Percentiles rank a stretch among this genome's conserved stretches.
Conservation (phyloP, 2,888 invertebrate genomes). For the Patella depressa region DNA sequence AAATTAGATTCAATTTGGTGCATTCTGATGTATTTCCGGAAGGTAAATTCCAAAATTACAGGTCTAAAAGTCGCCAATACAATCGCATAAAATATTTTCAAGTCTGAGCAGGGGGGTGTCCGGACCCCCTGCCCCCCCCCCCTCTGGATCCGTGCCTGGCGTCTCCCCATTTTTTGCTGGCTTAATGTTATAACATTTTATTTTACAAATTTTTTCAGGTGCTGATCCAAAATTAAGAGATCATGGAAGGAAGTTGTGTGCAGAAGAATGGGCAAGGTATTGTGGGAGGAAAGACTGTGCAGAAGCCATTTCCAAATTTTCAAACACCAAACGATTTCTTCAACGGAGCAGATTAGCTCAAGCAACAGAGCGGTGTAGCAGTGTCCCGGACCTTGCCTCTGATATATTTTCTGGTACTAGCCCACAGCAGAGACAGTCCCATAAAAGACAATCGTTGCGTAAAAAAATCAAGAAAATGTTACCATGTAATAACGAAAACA, state of each 20-base stretch:
- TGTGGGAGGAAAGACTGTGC: constrained; percentile 81
- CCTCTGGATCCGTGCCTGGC: too few relatives aligned
- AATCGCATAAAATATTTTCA: too few relatives aligned
- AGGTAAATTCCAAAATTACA: too few relatives aligned
- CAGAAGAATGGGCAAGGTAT: constrained; percentile 83
- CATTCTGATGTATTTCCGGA: too few relatives aligned
- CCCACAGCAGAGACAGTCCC: constrained; percentile 38
- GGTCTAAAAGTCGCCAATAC: too few relatives aligned
- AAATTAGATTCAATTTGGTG: too few relatives aligned
- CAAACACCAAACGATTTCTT: constrained; percentile 63
- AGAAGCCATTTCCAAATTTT: constrained; percentile 80
- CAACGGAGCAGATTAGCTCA: constrained; percentile 54
- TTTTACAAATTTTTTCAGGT: constrained; percentile 72
- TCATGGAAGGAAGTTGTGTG: constrained; percentile 79
- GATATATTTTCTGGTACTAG: constrained; percentile 21
- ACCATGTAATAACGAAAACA: constrained; percentile 39
- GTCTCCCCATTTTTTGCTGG: too few relatives aligned
- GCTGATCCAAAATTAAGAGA: constrained; percentile 81
- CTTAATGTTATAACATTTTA: too few relatives aligned
- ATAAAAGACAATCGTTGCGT: constrained; percentile 43
- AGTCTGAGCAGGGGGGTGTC: too few relatives aligned
- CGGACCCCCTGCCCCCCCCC: too few relatives aligned
- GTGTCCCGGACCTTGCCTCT: constrained; percentile 73
- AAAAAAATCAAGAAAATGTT: constrained; percentile 55
- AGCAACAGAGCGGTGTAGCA: constrained; percentile 74